A percentile compares a stretch with the other conserved stretches of the same genome.
Conservation (phyloP, 2,797 vertebrate species). For the Synanceia verrucosa region DNA sequence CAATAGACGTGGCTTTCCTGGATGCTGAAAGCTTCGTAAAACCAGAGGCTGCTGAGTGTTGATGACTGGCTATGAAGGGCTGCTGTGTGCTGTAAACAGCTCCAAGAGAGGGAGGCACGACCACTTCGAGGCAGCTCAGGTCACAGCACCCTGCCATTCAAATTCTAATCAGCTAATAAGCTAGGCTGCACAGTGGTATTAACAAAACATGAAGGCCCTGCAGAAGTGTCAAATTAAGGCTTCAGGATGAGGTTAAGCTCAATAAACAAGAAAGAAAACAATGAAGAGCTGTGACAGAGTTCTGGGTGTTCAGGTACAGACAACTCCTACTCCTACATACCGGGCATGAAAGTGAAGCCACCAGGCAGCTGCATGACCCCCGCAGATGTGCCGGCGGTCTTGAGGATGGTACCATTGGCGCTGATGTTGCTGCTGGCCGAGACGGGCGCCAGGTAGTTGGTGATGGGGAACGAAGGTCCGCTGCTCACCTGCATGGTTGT, state of each 20-base stretch:
- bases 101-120: conserved; percentile 17
- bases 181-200: conserved; percentile 9
- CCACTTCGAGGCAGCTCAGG: conserved; percentile 15
- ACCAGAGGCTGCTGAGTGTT: conserved; percentile 41
- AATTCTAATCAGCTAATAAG: conserved; percentile 68
- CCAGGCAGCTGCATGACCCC: conserved; percentile 95
- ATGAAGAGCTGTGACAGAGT: not conserved
- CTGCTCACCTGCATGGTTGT: conserved; percentile 99
- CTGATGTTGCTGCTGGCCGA: conserved; percentile 88
- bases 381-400: conserved; percentile 87
- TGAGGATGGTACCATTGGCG: conserved; percentile 95
- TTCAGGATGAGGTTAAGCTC: conserved; percentile 19
- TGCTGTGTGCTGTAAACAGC: conserved; percentile 56
- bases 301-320: not conserved
- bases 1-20: conserved; percentile 52
- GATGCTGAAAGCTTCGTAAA: conserved; percentile 61
- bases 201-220: conserved; percentile 48
- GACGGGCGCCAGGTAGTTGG: conserved; percentile 96
- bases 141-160: conserved; percentile 47
- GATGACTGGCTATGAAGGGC: conserved; percentile 39
- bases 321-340: conserved; percentile 73
- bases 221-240: conserved; percentile 7
- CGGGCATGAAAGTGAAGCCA: conserved; percentile 97
- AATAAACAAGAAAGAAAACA: conserved; percentile 3
- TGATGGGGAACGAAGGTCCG: conserved; percentile 95